Conservation (phyloP, 2,113 vertebrate genomes). For the Electrona antarctica region DNA sequence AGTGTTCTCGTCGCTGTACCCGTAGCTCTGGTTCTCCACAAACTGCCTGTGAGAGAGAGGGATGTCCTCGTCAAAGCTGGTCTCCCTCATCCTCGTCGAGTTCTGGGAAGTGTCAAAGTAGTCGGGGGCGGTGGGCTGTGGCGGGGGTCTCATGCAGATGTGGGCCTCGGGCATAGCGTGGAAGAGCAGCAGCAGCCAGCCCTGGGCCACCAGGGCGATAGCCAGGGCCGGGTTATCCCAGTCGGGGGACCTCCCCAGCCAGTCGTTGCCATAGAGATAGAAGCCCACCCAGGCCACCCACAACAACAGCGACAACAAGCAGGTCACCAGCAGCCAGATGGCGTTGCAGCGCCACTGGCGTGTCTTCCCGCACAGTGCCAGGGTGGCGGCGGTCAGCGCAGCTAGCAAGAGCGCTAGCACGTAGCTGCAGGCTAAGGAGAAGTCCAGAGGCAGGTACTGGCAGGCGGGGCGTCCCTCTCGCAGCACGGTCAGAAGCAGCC, state of each 20-base stretch:
- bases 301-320: constrained; percentile 87
- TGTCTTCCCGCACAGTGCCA: constrained; percentile 91
- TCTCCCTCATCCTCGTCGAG: constrained; percentile 91
- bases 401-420: constrained; percentile 87
- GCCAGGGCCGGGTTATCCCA: constrained; percentile 93
- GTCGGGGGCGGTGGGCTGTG: constrained; percentile 91
- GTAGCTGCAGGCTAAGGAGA: constrained; percentile 89
- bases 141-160: constrained; percentile 85
- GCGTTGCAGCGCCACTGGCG: constrained; percentile 91
- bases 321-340: constrained; percentile 86
- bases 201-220: constrained; percentile 90
- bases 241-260: constrained; percentile 80
- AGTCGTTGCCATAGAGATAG: constrained; percentile 89
- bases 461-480: constrained; percentile 88
- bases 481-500: constrained; percentile 91
- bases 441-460: constrained; percentile 91
- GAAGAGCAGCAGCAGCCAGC: constrained; percentile 93
- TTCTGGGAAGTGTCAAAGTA: constrained; percentile 97
- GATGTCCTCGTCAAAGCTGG: constrained; percentile 94
- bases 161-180: constrained; percentile 93
- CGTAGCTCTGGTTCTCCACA: constrained; percentile 96
- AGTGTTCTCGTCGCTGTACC: constrained; percentile 89
- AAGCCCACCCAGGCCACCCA: constrained; percentile 96
- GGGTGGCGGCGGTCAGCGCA: constrained; percentile 81
- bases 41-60: constrained; percentile 91